These are phyloP conservation scores for Tribolium freemani DNA, from an alignment of 2,888 invertebrate species.

Conservation along the genomic window DNA sequence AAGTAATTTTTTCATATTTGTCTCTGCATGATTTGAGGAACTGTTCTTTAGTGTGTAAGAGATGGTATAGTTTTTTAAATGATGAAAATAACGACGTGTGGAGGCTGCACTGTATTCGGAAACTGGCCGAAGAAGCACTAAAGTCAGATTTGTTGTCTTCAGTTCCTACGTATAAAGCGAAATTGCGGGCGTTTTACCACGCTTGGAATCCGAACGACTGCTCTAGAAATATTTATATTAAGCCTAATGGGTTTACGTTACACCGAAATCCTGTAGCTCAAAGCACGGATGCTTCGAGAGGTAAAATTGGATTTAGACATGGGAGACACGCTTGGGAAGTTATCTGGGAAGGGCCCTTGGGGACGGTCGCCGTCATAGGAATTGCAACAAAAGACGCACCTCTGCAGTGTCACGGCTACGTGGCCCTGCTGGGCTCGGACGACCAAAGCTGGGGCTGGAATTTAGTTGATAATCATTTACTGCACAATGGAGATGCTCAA, in stretches of 20 bases:
- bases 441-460: constrained; percentile 99
- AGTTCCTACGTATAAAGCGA: constrained; percentile 92
- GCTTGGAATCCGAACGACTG: constrained; percentile 99
- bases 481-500: constrained; percentile 96
- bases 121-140: constrained; percentile 87
- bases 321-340: constrained; percentile 98
- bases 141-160: constrained; percentile 93
- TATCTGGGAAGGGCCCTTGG: constrained; percentile 98
- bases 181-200: constrained; percentile 92
- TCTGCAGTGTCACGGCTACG: constrained; percentile 95
- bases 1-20: constrained; percentile 93
- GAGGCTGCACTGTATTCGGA: constrained; percentile 89
- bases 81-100: constrained; percentile 97
- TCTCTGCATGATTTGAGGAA: constrained; percentile 87
- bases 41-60: constrained; percentile 93
- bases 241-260: constrained; percentile 96
- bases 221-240: constrained; percentile 96
- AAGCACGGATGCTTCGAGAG: constrained; percentile 95
- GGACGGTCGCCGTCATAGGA: constrained; percentile 97
- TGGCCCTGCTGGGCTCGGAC: constrained; percentile 93
- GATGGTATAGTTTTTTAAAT: constrained; percentile 90
- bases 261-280: constrained; percentile 99
- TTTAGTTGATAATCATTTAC: constrained; percentile 95
- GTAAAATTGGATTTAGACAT: constrained; percentile 89
- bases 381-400: constrained; percentile 95